Evolutionary conservation across 2,888 invertebrate genomes (phyloP).

Genomic region (Piscicola geometra): DNA sequence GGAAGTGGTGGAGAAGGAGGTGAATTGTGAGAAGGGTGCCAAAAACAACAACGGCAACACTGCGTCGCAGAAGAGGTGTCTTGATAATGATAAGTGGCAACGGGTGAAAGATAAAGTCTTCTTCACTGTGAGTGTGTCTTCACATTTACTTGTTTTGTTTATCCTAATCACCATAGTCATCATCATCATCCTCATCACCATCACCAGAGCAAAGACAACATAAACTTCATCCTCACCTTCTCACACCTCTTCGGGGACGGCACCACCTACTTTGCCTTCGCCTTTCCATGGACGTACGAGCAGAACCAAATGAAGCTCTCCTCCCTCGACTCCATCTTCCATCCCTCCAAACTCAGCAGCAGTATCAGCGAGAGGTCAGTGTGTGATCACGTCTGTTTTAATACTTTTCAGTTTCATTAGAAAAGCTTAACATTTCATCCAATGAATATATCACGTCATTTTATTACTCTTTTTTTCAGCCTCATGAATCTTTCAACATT

Average conservation of each 20-base stretch:
- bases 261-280: constrained; percentile 80
- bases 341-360: constrained; percentile 25
- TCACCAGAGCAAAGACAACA: constrained; percentile 50
- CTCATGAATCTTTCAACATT: no score
- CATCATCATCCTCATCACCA: background rate
- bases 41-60: background rate
- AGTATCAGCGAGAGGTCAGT: background rate
- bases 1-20: no score
- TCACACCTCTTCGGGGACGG: constrained; percentile 65
- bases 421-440: no score
- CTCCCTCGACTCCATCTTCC: constrained; percentile 62
- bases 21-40: no score
- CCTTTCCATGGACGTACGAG: constrained; percentile 79
- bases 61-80: background rate
- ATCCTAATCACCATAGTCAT: background rate
- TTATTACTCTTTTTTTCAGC: no score
- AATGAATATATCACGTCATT: no score
- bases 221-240: constrained; percentile 57
- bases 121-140: constrained; percentile 62
- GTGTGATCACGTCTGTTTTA: background rate
- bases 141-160: background rate
- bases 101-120: constrained; percentile 74
- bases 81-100: constrained; percentile 66
- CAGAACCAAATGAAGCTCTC: constrained; percentile 72
- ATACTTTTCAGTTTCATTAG: background rate